Conservation (phyloP, 2,888 invertebrate genomes). For the Gymnocheta viridis region DNA sequence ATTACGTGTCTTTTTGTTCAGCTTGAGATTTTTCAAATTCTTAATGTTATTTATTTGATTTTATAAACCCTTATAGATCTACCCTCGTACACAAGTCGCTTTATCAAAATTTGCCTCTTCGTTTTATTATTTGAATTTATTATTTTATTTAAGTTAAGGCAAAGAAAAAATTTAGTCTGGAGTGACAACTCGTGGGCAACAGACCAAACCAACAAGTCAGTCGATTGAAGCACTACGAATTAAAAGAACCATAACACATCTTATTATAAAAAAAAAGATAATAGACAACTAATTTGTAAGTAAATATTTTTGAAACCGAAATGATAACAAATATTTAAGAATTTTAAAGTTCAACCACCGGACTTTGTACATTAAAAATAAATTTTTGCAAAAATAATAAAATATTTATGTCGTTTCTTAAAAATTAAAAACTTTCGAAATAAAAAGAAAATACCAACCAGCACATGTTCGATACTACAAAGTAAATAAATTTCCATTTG, state of each 20-base stretch:
- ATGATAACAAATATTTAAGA: constrained; percentile 43
- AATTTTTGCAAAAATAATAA: no score
- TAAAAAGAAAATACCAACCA: not conserved
- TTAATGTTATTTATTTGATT: not conserved
- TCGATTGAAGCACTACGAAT: constrained; percentile 17
- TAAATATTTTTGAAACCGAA: constrained; percentile 24
- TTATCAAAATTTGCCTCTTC: not conserved
- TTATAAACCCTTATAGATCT: not conserved
- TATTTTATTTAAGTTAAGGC: constrained; percentile 11
- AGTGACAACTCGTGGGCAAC: constrained; percentile 56
- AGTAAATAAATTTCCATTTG: not conserved
- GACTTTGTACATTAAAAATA: constrained; percentile 54
- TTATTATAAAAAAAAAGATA: constrained; percentile 10
- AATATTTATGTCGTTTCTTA: no score
- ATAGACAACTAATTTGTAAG: constrained; percentile 48
- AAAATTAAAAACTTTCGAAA: not conserved
- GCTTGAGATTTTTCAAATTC: not conserved
- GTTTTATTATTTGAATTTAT: constrained; percentile 1
- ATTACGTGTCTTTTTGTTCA: not conserved
- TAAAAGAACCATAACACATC: not conserved
- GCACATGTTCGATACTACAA: constrained; percentile 13
- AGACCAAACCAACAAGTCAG: constrained; percentile 26
- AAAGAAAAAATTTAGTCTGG: constrained; percentile 59
- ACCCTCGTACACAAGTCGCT: constrained; percentile 1
- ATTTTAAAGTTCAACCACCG: constrained; percentile 19